These are phyloP conservation scores for Eulemur rufifrons DNA, from an alignment of 2,113 vertebrate species.

Conservation along the genomic window DNA sequence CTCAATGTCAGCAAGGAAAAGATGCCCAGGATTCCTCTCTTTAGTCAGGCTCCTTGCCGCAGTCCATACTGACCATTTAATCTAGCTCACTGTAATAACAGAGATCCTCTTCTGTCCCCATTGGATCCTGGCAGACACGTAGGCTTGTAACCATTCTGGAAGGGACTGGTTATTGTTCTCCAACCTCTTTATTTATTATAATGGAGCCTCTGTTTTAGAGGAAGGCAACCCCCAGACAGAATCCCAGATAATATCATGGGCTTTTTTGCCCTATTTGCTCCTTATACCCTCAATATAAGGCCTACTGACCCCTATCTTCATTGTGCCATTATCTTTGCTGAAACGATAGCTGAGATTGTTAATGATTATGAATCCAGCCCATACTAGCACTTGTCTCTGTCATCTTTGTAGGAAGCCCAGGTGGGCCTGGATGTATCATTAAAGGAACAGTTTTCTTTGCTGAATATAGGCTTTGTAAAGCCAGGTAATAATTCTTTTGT, in stretches of 20 bases:
- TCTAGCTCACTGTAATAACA: not conserved
- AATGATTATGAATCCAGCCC: not conserved
- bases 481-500: slow-evolving; percentile 8
- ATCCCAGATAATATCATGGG: not conserved
- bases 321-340: not conserved
- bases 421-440: not conserved
- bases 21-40: not conserved
- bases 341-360: not conserved
- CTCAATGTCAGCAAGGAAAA: not conserved
- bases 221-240: not conserved
- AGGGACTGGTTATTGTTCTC: not conserved
- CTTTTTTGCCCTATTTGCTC: not conserved
- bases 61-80: not conserved
- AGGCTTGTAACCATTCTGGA: not conserved
- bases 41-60: not conserved
- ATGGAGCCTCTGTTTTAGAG: not conserved
- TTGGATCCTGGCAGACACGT: not conserved
- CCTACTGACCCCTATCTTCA: not conserved
- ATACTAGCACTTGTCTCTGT: not conserved
- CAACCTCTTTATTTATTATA: not conserved
- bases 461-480: slow-evolving; percentile 5
- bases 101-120: not conserved
- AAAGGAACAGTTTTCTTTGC: not conserved
- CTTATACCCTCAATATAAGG: not conserved
- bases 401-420: not conserved